A percentile compares a stretch with the other conserved stretches of the same genome.
phyloP scores from a whole-genome alignment of 1,140 invertebrate genomes.

The Amphibalanus amphitrite region DNA sequence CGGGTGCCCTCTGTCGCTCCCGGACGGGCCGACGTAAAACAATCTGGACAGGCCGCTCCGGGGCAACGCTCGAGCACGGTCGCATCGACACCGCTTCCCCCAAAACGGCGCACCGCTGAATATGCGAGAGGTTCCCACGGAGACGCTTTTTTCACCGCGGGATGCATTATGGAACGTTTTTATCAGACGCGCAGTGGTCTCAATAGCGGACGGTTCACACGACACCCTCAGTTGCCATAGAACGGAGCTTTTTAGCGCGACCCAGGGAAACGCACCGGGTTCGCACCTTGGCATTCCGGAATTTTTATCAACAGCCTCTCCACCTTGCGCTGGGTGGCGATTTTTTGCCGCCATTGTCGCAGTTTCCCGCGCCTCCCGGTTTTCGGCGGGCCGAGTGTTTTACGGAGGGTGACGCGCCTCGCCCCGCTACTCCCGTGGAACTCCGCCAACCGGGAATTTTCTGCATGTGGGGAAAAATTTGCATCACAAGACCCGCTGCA shows the following conservation, averaged over 20 bases:
- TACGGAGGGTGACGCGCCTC: neutral
- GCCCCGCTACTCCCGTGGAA: neutral
- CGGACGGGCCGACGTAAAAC: neutral
- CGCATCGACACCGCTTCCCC: neutral
- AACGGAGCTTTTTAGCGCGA: neutral
- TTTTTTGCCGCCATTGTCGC: neutral
- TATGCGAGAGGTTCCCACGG: neutral
- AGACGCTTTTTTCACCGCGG: neutral
- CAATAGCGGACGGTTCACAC: neutral
- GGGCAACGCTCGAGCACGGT: no score
- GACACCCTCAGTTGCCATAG: neutral
- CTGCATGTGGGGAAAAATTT: neutral
- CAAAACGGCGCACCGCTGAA: neutral
- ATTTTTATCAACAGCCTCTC: constrained; percentile 1
- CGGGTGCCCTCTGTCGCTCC: no score
- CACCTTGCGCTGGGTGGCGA: neutral
- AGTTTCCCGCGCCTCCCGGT: neutral
- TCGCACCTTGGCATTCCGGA: neutral
- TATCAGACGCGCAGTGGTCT: neutral
- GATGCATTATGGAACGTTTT: neutral
- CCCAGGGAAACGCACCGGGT: neutral
- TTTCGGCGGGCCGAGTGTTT: neutral
- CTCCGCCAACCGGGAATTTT: neutral
- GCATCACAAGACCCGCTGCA: neutral
- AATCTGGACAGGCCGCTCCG: neutral